These are phyloP conservation scores for Dissostichus mawsoni DNA, from an alignment of 2,113 vertebrate species.

Conservation along the genomic window DNA sequence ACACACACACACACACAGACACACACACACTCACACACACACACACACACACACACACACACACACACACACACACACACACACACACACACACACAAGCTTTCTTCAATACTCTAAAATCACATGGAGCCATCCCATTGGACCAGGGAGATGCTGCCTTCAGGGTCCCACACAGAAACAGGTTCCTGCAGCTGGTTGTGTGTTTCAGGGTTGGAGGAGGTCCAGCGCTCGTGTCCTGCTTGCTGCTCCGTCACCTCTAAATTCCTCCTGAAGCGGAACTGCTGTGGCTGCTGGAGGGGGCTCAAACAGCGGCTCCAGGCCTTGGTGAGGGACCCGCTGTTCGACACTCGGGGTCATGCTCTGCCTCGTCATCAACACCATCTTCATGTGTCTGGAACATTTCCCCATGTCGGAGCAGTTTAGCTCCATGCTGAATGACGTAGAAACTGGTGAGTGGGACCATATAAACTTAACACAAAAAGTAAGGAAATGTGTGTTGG, in stretches of 20 bases:
- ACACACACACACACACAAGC: too few relatives aligned
- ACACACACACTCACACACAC: neutral
- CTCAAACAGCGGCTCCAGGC: slow-evolving; percentile 83
- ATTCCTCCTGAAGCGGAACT: slow-evolving; percentile 87
- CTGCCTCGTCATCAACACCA: slow-evolving; percentile 90
- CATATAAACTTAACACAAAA: too few relatives aligned
- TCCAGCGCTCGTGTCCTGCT: slow-evolving; percentile 84
- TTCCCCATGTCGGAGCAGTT: slow-evolving; percentile 88
- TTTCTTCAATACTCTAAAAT: too few relatives aligned
- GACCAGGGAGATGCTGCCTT: too few relatives aligned
- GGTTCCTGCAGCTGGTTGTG: neutral
- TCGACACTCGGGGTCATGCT: slow-evolving; percentile 91
- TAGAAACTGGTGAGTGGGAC: slow-evolving; percentile 85
- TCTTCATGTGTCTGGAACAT: slow-evolving; percentile 92
- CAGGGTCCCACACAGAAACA: too few relatives aligned
- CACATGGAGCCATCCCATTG: too few relatives aligned
- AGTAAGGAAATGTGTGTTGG: too few relatives aligned
- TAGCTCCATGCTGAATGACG: slow-evolving; percentile 69
- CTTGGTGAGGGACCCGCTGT: slow-evolving; percentile 91
- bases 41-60: too few relatives aligned
- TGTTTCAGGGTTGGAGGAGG: slow-evolving; percentile 86
- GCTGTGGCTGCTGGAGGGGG: slow-evolving; percentile 84
- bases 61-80: too few relatives aligned
- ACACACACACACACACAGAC: neutral
- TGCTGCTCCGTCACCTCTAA: slow-evolving; percentile 88